Evolutionary conservation across 2,113 vertebrate genomes (phyloP).

Genomic region (Neotoma lepida): DNA sequence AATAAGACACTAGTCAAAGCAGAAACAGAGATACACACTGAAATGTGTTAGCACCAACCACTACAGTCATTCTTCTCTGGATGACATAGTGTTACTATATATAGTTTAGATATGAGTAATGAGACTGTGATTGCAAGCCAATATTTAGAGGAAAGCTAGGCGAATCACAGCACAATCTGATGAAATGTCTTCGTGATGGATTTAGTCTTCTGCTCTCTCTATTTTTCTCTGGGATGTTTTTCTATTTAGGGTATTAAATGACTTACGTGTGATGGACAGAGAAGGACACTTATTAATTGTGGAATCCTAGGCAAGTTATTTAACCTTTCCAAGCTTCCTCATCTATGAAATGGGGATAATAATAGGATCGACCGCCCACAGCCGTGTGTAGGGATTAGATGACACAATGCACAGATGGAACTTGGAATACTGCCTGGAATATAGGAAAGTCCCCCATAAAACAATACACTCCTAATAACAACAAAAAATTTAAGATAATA

Average conservation of each 20-base stretch:
- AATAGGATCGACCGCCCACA: slow-evolving; percentile 28
- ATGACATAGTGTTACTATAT: slow-evolving; percentile 72
- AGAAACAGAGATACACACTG: slow-evolving; percentile 42
- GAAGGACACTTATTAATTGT: slow-evolving; percentile 69
- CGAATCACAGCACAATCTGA: slow-evolving; percentile 59
- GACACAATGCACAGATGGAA: slow-evolving; percentile 5
- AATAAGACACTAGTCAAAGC: slow-evolving; percentile 42
- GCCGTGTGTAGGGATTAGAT: slow-evolving; percentile 38
- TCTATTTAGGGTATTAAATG: slow-evolving; percentile 73
- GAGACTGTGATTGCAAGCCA: slow-evolving; percentile 66
- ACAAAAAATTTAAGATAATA: slow-evolving; percentile 44
- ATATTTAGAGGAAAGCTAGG: slow-evolving; percentile 66
- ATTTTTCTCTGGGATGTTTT: slow-evolving; percentile 70
- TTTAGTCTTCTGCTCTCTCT: slow-evolving; percentile 67
- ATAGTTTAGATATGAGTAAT: slow-evolving; percentile 76
- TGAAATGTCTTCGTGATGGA: slow-evolving; percentile 73
- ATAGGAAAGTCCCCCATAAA: slow-evolving; percentile 21
- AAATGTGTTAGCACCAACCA: slow-evolving; percentile 55
- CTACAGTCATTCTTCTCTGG: slow-evolving; percentile 57
- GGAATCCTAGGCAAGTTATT: slow-evolving; percentile 52
- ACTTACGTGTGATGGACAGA: slow-evolving; percentile 58
- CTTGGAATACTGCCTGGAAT: neutral
- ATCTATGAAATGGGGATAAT: slow-evolving; percentile 70
- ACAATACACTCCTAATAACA: neutral
- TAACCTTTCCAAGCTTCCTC: slow-evolving; percentile 62